Conservation (phyloP, 2,113 vertebrate genomes). For the Vombatus ursinus region DNA sequence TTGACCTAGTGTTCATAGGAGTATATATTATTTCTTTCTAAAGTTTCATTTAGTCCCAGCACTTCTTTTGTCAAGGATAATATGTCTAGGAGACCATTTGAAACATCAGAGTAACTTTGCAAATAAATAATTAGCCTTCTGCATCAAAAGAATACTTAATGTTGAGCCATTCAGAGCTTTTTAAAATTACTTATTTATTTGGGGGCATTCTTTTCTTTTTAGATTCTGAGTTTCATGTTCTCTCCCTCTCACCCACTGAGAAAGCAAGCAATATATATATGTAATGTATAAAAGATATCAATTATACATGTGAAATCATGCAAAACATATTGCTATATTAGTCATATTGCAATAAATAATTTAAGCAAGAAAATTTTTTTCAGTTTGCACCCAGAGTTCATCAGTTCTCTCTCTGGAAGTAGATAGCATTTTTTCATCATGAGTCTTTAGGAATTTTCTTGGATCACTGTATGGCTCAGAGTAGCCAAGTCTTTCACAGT, state of each 20-base stretch:
- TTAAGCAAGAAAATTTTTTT: not conserved
- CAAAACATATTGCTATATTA: not conserved
- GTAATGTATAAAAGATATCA: too few relatives aligned
- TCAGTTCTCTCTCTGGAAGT: not conserved
- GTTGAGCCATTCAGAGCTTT: not conserved
- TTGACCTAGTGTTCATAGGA: constrained; percentile 12
- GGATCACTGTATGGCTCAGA: not conserved
- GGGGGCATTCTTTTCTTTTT: not conserved
- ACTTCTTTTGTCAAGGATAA: not conserved
- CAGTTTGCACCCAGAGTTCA: not conserved
- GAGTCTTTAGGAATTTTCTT: not conserved
- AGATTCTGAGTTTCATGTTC: not conserved
- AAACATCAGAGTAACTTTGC: not conserved
- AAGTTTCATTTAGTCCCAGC: not conserved
- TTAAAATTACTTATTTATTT: too few relatives aligned
- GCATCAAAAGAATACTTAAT: not conserved
- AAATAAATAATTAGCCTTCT: not conserved
- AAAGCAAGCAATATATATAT: not conserved
- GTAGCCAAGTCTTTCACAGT: not conserved
- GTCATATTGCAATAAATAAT: not conserved
- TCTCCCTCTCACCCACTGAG: not conserved
- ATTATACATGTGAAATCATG: not conserved
- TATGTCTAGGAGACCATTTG: not conserved
- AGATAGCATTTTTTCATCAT: not conserved
- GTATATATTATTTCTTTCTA: not conserved